Evolutionary conservation across 2,888 invertebrate species (phyloP), one percentile per base, ranked within the genome.

Genomic region (Argyresthia goedartella): DNA sequence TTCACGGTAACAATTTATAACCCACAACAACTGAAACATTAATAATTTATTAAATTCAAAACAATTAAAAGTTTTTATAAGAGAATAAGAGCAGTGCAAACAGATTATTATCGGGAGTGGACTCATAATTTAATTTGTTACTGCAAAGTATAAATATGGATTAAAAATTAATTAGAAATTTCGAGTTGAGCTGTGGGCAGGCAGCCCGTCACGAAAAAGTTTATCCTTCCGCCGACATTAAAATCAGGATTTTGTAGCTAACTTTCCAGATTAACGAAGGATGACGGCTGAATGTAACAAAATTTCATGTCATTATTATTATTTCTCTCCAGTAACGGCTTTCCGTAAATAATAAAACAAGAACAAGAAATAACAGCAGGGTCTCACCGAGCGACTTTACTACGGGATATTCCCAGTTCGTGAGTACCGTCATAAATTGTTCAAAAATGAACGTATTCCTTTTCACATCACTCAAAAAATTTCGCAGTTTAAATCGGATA

Each of bases 151-250:
- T 61, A 65, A 73, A 71, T 67, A 68, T 59, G 75, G 78, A 80
- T 81, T 81, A 77, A 79, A 80, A 78, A 78, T 80, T 79, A 79
- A 80, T 81, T 77, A 79, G 71, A 71, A 69, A 71, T 75, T 75
- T 60, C 57, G 60, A 69, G 69, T 68, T 67, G 66, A 65, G 71
- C 69, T 62, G 47, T 54, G 53, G 65, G 65, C 61, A 63, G 47
- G 53, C 61, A 63, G 47, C 52, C 62, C 58, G 62, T 53, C 59
- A 63, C 60, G 59, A 67, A 71, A 74, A 74, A 71, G 65, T 70
- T 74, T 60, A 62, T 60, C 61, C 43, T 43, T 51, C 36, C 13
- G 25, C 33, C 56, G 57, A 56, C 59, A 60, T 66, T 60, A 66
- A 65, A 62, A 63, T 60, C 56, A 53, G 54, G 59, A 55, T 60